phyloP scores from a whole-genome alignment of 92 coral and sea anemone species.

The Pocillopora grandis region DNA sequence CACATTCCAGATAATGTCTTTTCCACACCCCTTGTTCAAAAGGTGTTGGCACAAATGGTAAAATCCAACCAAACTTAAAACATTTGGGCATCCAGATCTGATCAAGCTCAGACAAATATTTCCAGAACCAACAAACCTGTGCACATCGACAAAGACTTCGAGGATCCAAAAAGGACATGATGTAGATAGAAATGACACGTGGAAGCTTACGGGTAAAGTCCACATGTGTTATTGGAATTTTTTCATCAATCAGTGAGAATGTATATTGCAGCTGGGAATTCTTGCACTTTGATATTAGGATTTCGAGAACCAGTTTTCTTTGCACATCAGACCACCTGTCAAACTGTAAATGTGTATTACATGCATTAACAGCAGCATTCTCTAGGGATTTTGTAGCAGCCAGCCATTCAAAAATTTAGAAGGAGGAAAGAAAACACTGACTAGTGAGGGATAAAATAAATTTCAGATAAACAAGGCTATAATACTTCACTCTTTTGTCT shows the following conservation, averaged over 20 bases:
- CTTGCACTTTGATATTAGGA: slow-evolving; percentile 82
- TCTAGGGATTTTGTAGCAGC: too few relatives aligned
- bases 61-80: slow-evolving; percentile 86
- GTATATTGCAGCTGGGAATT: slow-evolving; percentile 80
- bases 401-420: too few relatives aligned
- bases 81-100: slow-evolving; percentile 97
- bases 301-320: slow-evolving; percentile 83
- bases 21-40: slow-evolving; percentile 99
- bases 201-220: slow-evolving; percentile 94
- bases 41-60: slow-evolving; percentile 95
- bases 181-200: slow-evolving; percentile 75
- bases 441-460: too few relatives aligned
- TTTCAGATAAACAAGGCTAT: too few relatives aligned
- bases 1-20: slow-evolving; percentile 88
- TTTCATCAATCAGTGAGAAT: slow-evolving; percentile 80
- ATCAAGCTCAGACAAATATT: slow-evolving; percentile 85
- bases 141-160: slow-evolving; percentile 96
- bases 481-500: too few relatives aligned
- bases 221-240: slow-evolving; percentile 90
- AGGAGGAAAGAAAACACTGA: too few relatives aligned
- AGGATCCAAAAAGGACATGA: slow-evolving; percentile 90
- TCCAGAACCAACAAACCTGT: slow-evolving; percentile 98
- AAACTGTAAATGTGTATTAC: slow-evolving; percentile 51
- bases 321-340: slow-evolving; percentile 91
- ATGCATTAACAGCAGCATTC: too few relatives aligned